Evolutionary conservation across 2,888 invertebrate genomes (phyloP).

Genomic region (Dichetophora obliterata): DNA sequence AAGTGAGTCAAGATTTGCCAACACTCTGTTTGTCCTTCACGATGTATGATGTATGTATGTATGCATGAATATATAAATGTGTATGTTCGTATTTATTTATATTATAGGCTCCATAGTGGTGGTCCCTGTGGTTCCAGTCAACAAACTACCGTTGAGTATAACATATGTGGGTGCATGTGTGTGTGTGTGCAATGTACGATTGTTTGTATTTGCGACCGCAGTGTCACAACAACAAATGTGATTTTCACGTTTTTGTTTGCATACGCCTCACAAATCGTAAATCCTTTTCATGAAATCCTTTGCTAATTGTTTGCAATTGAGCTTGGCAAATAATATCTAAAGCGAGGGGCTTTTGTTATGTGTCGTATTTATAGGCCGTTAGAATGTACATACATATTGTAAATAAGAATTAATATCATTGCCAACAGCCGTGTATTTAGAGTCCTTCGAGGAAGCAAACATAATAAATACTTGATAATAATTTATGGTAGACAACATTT

Average conservation of each 20-base stretch:
- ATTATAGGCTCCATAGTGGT: neutral
- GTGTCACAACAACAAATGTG: conserved; percentile 32
- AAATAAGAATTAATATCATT: conserved; percentile 12
- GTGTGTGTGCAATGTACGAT: neutral
- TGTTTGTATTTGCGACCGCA: conserved; percentile 31
- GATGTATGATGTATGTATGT: neutral
- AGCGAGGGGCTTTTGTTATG: conserved; percentile 17
- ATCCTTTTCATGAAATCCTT: conserved; percentile 34
- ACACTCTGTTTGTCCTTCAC: conserved; percentile 14
- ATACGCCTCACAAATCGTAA: conserved; percentile 25
- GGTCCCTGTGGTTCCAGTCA: neutral
- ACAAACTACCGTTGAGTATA: neutral
- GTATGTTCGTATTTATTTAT: neutral
- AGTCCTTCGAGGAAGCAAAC: neutral
- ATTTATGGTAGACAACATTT: neutral
- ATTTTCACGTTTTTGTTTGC: conserved; percentile 22
- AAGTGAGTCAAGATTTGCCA: conserved; percentile 1
- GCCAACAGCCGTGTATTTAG: neutral
- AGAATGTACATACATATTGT: neutral
- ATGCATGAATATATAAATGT: too few relatives aligned
- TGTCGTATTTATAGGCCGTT: conserved; percentile 22
- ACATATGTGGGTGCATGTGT: neutral
- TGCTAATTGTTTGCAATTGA: conserved; percentile 40
- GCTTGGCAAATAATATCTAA: conserved; percentile 35
- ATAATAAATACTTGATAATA: conserved; percentile 29